phyloP scores from a whole-genome alignment of 2,113 vertebrate species.

The Lethenteron camtschaticum region DNA sequence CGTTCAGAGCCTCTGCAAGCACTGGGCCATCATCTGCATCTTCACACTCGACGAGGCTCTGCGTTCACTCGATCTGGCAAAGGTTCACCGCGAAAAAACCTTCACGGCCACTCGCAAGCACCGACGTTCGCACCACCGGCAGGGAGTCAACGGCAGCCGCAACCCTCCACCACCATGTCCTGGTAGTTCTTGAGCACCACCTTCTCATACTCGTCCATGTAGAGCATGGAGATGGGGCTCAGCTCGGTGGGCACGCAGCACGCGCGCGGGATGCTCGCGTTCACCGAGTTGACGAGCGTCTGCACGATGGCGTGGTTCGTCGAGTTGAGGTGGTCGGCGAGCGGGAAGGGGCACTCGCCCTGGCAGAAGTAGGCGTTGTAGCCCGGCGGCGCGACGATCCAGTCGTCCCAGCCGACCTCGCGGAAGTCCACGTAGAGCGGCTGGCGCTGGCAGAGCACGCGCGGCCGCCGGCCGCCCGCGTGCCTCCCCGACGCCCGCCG shows the following conservation, averaged over 20 bases:
- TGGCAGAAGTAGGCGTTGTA: constrained; percentile 47
- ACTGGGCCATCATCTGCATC: no score
- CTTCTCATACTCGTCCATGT: constrained; percentile 34
- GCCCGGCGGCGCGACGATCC: constrained; percentile 43
- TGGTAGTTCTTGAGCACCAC: constrained; percentile 49
- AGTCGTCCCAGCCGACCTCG: constrained; percentile 43
- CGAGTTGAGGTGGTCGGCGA: constrained; percentile 49
- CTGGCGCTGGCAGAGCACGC: constrained; percentile 28
- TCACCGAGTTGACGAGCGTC: constrained; percentile 43
- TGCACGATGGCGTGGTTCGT: constrained; percentile 50
- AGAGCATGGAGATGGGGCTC: constrained; percentile 41
- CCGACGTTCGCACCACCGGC: no score
- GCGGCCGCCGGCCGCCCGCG: constrained; percentile 27
- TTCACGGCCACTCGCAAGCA: no score
- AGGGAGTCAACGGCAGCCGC: constrained; percentile 31
- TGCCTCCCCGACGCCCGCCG: constrained; percentile 22
- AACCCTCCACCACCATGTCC: constrained; percentile 51
- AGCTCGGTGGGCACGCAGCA: constrained; percentile 43
- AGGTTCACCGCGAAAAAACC: no score
- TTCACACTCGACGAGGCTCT: no score
- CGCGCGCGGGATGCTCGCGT: constrained; percentile 29
- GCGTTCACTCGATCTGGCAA: no score
- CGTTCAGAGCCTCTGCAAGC: no score
- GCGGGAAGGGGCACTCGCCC: constrained; percentile 40
- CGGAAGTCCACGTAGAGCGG: constrained; percentile 43